These are phyloP conservation scores for Rhegmatorhina hoffmannsi DNA, from an alignment of 2,113 vertebrate genomes.

Conservation along the genomic window DNA sequence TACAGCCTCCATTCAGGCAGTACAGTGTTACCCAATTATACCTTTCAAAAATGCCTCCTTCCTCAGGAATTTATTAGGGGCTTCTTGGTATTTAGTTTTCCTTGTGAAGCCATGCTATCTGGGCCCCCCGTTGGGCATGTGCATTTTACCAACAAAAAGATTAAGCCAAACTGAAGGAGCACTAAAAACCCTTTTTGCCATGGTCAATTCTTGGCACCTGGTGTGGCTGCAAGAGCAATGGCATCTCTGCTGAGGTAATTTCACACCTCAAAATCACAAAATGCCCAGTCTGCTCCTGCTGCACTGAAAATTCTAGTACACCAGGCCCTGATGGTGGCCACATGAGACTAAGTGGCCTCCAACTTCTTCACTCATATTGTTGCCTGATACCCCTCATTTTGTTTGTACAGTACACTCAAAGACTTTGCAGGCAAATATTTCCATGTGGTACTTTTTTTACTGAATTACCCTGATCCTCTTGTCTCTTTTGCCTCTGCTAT, in stretches of 20 bases:
- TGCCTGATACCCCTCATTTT: not conserved
- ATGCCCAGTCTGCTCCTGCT: not conserved
- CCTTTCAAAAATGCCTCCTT: not conserved
- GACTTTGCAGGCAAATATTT: not conserved
- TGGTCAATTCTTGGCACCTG: not conserved
- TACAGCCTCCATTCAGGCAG: not conserved
- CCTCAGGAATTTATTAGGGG: not conserved
- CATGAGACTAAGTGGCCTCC: not conserved
- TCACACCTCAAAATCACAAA: not conserved
- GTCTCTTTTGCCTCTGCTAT: not conserved
- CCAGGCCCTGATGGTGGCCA: too few relatives aligned
- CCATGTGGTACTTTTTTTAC: not conserved
- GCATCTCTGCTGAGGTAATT: not conserved
- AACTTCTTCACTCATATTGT: not conserved
- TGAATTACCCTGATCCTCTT: not conserved
- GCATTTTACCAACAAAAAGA: not conserved
- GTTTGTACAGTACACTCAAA: not conserved
- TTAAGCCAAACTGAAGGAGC: not conserved
- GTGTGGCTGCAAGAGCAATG: not conserved
- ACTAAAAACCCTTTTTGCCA: not conserved
- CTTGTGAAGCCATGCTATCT: not conserved
- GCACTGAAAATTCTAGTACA: not conserved
- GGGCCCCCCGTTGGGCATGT: rapidly evolving
- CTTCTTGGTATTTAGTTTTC: not conserved
- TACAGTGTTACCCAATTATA: rapidly evolving